Conservation (phyloP, 2,888 invertebrate genomes). For the Glaucopsyche alexis region DNA sequence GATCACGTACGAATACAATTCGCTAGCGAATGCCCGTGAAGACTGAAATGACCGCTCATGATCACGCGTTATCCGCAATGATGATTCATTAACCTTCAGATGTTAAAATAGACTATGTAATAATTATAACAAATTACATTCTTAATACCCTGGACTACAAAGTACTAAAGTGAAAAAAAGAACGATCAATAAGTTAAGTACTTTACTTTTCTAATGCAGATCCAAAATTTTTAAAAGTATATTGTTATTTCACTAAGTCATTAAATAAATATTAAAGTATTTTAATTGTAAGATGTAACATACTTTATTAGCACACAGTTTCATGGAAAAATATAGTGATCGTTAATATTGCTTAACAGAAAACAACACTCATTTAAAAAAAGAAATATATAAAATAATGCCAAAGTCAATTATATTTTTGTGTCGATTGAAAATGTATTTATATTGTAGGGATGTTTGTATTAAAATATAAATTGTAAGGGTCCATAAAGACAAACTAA, state of each 20-base stretch:
- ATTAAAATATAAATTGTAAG: background rate
- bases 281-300: background rate
- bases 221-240: no score
- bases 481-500: background rate
- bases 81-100: background rate
- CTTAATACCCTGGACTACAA: background rate
- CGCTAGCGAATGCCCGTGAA: no score
- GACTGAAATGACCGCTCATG: no score
- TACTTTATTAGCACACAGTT: background rate
- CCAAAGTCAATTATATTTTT: slow-evolving; percentile 10
- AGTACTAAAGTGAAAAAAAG: background rate
- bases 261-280: background rate
- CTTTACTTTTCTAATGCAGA: no score
- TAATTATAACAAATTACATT: background rate
- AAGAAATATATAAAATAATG: background rate
- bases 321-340: no score
- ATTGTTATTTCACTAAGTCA: no score
- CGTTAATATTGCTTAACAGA: no score
- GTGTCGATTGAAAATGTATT: background rate
- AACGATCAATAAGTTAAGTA: no score
- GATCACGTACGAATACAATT: background rate
- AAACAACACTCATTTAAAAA: no score
- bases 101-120: background rate
- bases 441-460: background rate
- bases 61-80: no score